phyloP scores from a whole-genome alignment of 2,888 invertebrate species.

The Crioceris asparagi region DNA sequence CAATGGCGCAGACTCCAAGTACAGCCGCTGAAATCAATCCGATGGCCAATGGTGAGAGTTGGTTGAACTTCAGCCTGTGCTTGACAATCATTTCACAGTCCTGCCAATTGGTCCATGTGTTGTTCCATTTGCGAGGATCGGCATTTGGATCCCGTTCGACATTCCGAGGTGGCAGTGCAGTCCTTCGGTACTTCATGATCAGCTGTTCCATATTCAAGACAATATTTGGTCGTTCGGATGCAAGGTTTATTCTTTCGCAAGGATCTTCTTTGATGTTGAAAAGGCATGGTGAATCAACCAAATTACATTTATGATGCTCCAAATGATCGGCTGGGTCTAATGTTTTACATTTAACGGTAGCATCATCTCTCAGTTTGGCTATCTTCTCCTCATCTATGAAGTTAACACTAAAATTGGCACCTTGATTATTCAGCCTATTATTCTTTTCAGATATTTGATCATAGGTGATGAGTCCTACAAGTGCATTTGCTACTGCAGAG shows the following conservation, averaged over 20 bases:
- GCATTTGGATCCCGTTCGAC: slow-evolving; percentile 37
- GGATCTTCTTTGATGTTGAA: slow-evolving; percentile 43
- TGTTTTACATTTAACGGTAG: slow-evolving; percentile 28
- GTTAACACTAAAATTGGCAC: slow-evolving; percentile 18
- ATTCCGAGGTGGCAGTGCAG: slow-evolving; percentile 39
- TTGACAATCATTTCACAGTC: slow-evolving; percentile 40
- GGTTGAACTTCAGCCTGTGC: slow-evolving; percentile 22
- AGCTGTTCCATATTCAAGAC: slow-evolving; percentile 37
- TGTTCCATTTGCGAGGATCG: slow-evolving; percentile 44
- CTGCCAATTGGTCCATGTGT: slow-evolving; percentile 49
- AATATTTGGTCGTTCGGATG: slow-evolving; percentile 33
- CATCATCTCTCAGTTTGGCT: slow-evolving; percentile 23
- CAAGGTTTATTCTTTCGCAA: slow-evolving; percentile 43
- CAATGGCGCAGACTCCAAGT: slow-evolving; percentile 27
- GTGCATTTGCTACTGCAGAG: slow-evolving; percentile 39
- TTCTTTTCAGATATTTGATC: slow-evolving; percentile 38
- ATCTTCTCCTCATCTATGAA: slow-evolving; percentile 24
- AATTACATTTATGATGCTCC: slow-evolving; percentile 27
- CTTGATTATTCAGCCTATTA: slow-evolving; percentile 15
- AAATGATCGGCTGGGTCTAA: slow-evolving; percentile 23
- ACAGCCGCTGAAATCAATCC: slow-evolving; percentile 29
- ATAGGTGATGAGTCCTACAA: slow-evolving; percentile 40
- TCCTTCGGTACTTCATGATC: slow-evolving; percentile 36
- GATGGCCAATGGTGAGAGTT: slow-evolving; percentile 28
- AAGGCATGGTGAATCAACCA: slow-evolving; percentile 38